Conservation (phyloP, 2,113 vertebrate genomes). For the Vicugna pacos region DNA sequence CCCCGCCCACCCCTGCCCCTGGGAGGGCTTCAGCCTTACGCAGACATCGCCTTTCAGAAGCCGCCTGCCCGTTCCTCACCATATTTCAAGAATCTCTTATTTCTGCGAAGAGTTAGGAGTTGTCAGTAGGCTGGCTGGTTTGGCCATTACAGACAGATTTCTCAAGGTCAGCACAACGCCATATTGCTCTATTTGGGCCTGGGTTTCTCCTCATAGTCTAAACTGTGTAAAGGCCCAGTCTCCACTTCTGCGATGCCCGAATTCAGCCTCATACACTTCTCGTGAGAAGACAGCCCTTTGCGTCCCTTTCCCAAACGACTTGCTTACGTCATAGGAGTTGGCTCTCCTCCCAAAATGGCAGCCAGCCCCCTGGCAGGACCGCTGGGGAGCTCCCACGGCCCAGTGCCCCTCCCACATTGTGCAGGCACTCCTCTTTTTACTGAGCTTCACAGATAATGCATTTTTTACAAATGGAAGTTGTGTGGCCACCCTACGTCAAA, state of each 20-base stretch:
- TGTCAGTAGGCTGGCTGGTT: neutral
- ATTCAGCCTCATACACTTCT: neutral
- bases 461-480: too few species aligned
- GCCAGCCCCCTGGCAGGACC: neutral
- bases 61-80: neutral
- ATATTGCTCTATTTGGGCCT: neutral
- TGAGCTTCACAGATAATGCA: neutral
- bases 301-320: neutral
- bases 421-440: neutral
- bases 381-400: neutral
- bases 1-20: neutral
- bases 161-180: neutral
- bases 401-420: neutral
- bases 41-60: neutral
- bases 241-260: neutral
- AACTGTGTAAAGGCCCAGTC: neutral
- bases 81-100: neutral
- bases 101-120: neutral
- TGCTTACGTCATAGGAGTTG: neutral
- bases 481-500: neutral
- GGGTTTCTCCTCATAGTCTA: constrained; percentile 1
- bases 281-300: neutral
- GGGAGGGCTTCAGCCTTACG: neutral
- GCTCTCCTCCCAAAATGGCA: neutral
- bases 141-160: neutral